These are phyloP conservation scores for Branchinecta lindahli DNA, from an alignment of 1,140 invertebrate species.

Conservation along the genomic window DNA sequence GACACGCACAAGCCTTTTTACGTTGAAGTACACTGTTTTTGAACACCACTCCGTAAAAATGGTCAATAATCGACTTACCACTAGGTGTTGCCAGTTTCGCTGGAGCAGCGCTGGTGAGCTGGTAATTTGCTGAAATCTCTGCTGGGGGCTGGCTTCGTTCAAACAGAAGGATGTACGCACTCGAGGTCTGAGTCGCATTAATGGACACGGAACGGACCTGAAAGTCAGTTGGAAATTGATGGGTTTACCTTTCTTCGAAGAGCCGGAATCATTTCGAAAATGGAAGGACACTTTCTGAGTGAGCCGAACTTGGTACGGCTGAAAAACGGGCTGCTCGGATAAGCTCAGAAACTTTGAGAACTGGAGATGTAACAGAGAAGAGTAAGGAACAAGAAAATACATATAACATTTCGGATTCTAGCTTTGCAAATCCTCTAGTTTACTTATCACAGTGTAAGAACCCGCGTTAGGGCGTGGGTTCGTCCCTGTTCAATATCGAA, in stretches of 20 bases:
- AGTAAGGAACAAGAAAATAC: constrained; percentile 11
- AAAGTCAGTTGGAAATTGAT: constrained; percentile 19
- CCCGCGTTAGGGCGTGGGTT: too few species aligned
- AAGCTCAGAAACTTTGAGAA: too few species aligned
- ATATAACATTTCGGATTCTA: background rate
- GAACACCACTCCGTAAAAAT: too few species aligned
- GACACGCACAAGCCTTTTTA: too few species aligned
- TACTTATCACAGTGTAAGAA: too few species aligned
- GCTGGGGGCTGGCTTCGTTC: constrained; percentile 37
- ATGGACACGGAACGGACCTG: constrained; percentile 54
- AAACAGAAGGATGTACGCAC: constrained; percentile 81
- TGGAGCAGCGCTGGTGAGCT: too few species aligned
- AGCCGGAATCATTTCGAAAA: constrained; percentile 12
- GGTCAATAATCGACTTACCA: too few species aligned
- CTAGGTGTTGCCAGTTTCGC: too few species aligned
- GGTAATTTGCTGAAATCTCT: background rate
- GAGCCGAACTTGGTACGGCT: background rate
- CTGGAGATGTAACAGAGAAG: too few species aligned
- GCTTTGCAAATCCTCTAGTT: too few species aligned
- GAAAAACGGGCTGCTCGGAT: background rate
- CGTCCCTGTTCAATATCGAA: too few species aligned
- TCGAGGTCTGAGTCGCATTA: constrained; percentile 55
- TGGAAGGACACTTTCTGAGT: constrained; percentile 1
- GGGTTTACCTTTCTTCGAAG: constrained; percentile 16
- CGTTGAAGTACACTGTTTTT: too few species aligned